Conservation (phyloP, 1,140 invertebrate species). For the Gonatopus flavifemur region DNA sequence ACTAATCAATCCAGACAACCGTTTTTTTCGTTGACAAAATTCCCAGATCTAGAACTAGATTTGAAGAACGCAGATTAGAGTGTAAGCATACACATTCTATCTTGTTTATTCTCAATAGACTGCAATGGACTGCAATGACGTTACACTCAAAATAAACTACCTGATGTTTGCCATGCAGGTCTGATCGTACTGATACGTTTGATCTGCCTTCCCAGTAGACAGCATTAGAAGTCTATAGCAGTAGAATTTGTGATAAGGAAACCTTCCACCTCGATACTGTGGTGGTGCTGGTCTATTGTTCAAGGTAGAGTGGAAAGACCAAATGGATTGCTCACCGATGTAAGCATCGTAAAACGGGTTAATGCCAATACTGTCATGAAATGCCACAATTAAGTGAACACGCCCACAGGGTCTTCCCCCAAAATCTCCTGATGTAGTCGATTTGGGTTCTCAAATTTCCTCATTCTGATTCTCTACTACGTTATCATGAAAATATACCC, state of each 20-base stretch:
- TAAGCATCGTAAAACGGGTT: conserved; percentile 26
- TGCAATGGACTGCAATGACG: too few relatives aligned
- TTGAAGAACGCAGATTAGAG: too few relatives aligned
- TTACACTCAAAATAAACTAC: conserved; percentile 17
- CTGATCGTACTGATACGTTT: conserved; percentile 1
- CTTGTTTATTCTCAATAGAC: too few relatives aligned
- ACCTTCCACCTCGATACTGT: too few relatives aligned
- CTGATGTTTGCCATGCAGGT: not conserved
- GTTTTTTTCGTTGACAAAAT: too few relatives aligned
- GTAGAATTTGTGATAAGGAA: conserved; percentile 4
- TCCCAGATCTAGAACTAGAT: too few relatives aligned
- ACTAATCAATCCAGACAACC: too few relatives aligned
- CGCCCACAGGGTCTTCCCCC: conserved; percentile 21
- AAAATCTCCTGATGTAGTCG: conserved; percentile 23
- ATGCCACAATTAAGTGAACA: conserved; percentile 41
- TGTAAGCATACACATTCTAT: too few relatives aligned
- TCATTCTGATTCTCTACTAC: conserved; percentile 19
- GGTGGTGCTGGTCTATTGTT: too few relatives aligned
- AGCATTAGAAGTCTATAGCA: not conserved
- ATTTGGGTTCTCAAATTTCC: too few relatives aligned
- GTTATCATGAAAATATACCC: conserved; percentile 27
- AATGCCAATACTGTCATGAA: conserved; percentile 35
- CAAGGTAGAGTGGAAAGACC: too few relatives aligned
- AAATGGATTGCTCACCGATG: conserved; percentile 6
- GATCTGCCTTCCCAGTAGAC: not conserved